Percentiles rank a stretch among this genome's conserved stretches.
Conservation (phyloP, 2,888 invertebrate species). For the Lepidonotus clava region DNA sequence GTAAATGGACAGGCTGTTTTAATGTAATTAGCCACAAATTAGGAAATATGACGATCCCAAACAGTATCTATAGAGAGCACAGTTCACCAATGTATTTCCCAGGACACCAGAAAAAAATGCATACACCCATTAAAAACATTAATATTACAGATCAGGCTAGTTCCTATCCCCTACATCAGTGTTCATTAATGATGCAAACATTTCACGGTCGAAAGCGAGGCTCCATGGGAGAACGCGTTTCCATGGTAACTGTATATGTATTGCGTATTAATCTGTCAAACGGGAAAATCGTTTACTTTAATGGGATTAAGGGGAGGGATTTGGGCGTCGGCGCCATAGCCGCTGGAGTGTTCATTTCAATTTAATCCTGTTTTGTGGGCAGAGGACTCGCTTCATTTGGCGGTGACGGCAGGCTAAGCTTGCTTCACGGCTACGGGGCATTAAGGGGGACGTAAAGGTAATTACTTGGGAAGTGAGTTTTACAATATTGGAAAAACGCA, state of each 20-base stretch:
- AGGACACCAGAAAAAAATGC: background rate
- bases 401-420: too few species aligned
- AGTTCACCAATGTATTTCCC: constrained; percentile 8
- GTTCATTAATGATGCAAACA: constrained; percentile 10
- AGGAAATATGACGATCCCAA: constrained; percentile 13
- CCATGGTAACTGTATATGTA: constrained; percentile 23
- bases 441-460: too few species aligned
- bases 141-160: background rate
- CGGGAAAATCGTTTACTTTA: constrained; percentile 23
- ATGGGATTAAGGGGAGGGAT: background rate
- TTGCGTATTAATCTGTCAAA: constrained; percentile 12
- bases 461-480: too few species aligned
- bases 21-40: constrained; percentile 20
- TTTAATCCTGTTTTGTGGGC: constrained; percentile 24
- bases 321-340: background rate
- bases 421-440: too few species aligned
- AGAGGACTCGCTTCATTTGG: too few species aligned
- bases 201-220: background rate
- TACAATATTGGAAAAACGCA: too few species aligned
- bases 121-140: background rate
- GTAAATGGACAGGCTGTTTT: background rate
- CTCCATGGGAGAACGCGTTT: background rate
- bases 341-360: background rate
- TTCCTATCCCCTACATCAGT: background rate
- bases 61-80: background rate